Evolutionary conservation across 2,797 vertebrate species (phyloP).

Genomic region (Spinibarbus caldwelli): DNA sequence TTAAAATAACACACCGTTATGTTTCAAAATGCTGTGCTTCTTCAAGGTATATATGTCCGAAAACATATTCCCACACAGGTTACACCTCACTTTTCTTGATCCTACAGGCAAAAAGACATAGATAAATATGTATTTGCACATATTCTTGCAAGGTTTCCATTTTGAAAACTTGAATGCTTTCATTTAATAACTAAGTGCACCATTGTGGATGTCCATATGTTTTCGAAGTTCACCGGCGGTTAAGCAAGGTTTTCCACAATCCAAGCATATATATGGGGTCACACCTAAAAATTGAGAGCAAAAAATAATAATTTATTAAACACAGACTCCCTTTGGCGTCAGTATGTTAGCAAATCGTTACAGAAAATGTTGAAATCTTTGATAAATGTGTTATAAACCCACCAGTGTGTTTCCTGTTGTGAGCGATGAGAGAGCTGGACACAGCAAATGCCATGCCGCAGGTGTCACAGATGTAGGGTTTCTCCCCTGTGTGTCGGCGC

Average conservation of each 20-base stretch:
- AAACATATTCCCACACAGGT: conserved; percentile 95
- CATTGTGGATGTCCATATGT: conserved; percentile 93
- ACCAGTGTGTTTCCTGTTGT: conserved; percentile 96
- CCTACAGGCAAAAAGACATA: conserved; percentile 73
- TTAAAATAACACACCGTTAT: conserved; percentile 80
- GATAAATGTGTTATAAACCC: conserved; percentile 24
- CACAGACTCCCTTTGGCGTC: no score
- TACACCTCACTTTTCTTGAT: conserved; percentile 93
- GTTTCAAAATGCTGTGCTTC: conserved; percentile 94
- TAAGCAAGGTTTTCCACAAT: conserved; percentile 92
- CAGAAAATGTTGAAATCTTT: not conserved
- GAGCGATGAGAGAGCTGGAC: conserved; percentile 96
- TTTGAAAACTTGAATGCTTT: not conserved
- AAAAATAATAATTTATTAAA: no score
- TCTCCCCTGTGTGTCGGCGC: conserved; percentile 95
- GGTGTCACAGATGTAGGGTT: conserved; percentile 95
- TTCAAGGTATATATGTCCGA: conserved; percentile 96
- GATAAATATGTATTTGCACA: not conserved
- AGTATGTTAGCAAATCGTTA: not conserved
- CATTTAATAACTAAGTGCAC: conserved; percentile 68
- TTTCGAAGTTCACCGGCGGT: conserved; percentile 96
- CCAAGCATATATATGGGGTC: conserved; percentile 93
- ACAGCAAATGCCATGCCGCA: conserved; percentile 97
- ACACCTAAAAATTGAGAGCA: conserved; percentile 82
- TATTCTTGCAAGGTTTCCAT: not conserved